Percentiles rank a stretch among this genome's conserved stretches.
phyloP scores from a whole-genome alignment of 2,797 vertebrate species.

The Malacoraja senta region DNA sequence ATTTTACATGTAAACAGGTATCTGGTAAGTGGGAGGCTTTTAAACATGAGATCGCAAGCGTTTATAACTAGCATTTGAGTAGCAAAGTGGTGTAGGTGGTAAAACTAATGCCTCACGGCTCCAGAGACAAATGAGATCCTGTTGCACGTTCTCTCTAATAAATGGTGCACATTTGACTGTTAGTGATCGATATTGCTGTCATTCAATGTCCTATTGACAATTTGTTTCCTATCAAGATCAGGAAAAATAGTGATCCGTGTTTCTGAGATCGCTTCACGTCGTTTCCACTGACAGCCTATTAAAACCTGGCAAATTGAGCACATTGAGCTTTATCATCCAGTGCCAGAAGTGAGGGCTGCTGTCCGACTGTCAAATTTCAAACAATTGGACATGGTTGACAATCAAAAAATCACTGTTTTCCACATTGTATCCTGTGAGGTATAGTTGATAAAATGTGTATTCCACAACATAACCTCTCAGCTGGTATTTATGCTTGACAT shows the following conservation, averaged over 20 bases:
- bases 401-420: neutral
- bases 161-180: neutral
- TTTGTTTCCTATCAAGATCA: neutral
- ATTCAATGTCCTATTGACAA: neutral
- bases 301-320: neutral
- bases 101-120: no score
- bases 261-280: neutral
- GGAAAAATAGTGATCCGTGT: neutral
- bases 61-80: no score
- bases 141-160: neutral
- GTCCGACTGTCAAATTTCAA: no score
- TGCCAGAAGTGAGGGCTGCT: neutral
- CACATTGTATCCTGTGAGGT: neutral
- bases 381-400: neutral
- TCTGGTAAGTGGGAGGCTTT: no score
- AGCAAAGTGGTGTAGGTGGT: no score
- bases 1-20: no score
- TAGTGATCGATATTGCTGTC: neutral
- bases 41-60: no score
- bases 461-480: neutral
- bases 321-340: neutral
- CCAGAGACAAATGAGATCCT: no score
- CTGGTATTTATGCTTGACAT: neutral
- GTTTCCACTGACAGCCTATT: neutral
- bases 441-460: neutral